Evolutionary conservation across 2,113 vertebrate species (phyloP).

Genomic region (Brevimyrus niger): DNA sequence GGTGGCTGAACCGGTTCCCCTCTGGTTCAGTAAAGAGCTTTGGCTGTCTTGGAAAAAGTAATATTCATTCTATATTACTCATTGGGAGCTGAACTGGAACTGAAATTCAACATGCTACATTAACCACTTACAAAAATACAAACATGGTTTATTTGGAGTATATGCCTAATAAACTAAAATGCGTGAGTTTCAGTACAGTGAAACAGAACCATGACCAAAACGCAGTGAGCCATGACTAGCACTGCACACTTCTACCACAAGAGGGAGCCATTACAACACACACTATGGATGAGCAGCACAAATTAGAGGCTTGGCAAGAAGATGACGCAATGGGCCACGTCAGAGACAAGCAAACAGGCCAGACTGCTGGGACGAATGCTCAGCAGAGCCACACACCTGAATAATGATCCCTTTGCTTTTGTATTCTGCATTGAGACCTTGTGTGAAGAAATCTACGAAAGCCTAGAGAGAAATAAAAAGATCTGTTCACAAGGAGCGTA

Average conservation of each 20-base stretch:
- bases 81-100: background rate
- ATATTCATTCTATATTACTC: background rate
- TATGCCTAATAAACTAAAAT: background rate
- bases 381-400: conserved; percentile 64
- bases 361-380: background rate
- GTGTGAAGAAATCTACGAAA: conserved; percentile 91
- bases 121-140: background rate
- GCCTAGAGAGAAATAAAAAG: conserved; percentile 52
- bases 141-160: background rate
- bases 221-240: background rate
- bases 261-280: background rate
- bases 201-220: background rate
- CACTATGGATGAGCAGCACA: background rate
- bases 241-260: background rate
- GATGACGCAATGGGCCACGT: background rate
- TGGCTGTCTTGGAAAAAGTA: background rate
- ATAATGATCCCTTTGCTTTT: conserved; percentile 81
- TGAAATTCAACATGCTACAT: background rate
- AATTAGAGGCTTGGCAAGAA: background rate
- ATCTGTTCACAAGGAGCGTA: background rate
- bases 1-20: background rate
- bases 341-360: background rate
- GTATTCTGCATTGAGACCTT: conserved; percentile 80
- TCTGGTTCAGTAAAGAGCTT: background rate
- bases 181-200: background rate